Percentiles rank a stretch among this genome's conserved stretches.
These are phyloP conservation scores for Leucoraja erinaceus DNA, from an alignment of 2,113 vertebrate genomes.

Conservation along the genomic window DNA sequence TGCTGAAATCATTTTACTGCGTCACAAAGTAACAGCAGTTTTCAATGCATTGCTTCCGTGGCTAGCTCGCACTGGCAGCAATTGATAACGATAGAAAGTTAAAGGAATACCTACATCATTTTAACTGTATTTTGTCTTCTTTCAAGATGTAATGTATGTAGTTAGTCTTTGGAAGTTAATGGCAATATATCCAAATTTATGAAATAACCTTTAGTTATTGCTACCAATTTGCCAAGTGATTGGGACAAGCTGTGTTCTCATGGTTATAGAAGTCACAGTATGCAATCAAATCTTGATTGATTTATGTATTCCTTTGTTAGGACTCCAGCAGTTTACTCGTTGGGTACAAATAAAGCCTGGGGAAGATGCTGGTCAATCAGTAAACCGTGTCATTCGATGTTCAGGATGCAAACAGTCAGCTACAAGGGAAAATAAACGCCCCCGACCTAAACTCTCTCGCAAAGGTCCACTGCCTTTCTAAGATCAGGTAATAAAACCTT, in stretches of 20 bases:
- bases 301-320: slow-evolving; percentile 34
- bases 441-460: slow-evolving; percentile 18
- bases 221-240: neutral
- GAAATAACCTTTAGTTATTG: neutral
- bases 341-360: slow-evolving; percentile 25
- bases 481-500: slow-evolving; percentile 25
- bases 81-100: slow-evolving; percentile 1
- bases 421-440: slow-evolving; percentile 27
- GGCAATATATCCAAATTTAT: neutral
- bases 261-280: neutral
- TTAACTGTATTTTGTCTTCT: neutral
- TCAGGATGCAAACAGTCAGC: slow-evolving; percentile 31
- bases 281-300: slow-evolving; percentile 8
- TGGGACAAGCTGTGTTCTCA: neutral
- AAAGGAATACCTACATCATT: neutral
- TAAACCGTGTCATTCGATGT: slow-evolving; percentile 19
- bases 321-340: slow-evolving; percentile 24
- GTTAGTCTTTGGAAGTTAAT: slow-evolving; percentile 27
- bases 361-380: slow-evolving; percentile 19
- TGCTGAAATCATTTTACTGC: slow-evolving; percentile 32
- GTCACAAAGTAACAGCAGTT: slow-evolving; percentile 32
- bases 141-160: neutral
- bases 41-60: slow-evolving; percentile 24
- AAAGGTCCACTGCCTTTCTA: slow-evolving; percentile 35
- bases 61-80: neutral